Conservation (phyloP, 2,113 vertebrate species). For the Opisthocomus hoazin region DNA sequence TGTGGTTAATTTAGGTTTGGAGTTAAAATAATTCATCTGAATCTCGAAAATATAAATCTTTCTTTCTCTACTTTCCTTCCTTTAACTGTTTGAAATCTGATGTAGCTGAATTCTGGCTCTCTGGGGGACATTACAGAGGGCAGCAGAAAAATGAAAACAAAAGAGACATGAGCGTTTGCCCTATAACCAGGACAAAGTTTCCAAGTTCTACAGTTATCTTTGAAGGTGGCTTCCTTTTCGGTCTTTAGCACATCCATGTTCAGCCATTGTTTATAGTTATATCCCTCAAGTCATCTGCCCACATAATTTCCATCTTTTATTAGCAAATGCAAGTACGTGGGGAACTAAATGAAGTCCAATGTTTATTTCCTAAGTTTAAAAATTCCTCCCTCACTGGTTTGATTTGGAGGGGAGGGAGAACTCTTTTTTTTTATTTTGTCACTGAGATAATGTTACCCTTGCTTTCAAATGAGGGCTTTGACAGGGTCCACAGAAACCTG, state of each 20-base stretch:
- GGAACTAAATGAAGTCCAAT: neutral
- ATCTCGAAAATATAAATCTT: neutral
- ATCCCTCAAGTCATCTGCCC: neutral
- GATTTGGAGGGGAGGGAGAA: accelerated
- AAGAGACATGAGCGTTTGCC: neutral
- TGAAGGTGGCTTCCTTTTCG: neutral
- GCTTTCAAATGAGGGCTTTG: neutral
- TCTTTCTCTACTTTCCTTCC: neutral
- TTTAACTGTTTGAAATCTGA: neutral
- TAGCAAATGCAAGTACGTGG: neutral
- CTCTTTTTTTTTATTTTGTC: neutral
- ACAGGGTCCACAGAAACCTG: neutral
- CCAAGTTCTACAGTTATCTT: neutral
- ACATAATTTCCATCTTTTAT: neutral
- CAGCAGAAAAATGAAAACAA: neutral
- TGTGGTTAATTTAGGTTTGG: neutral
- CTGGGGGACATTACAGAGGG: neutral
- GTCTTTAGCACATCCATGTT: neutral
- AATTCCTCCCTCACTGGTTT: neutral
- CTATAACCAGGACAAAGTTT: neutral
- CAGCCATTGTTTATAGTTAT: neutral
- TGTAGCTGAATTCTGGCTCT: neutral
- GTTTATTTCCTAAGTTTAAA: neutral
- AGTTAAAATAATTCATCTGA: neutral
- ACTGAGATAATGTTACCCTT: neutral